A percentile compares a stretch with the other conserved stretches of the same genome.
phyloP scores from a whole-genome alignment of 2,888 invertebrate genomes.

The Brachylomia viminalis region DNA sequence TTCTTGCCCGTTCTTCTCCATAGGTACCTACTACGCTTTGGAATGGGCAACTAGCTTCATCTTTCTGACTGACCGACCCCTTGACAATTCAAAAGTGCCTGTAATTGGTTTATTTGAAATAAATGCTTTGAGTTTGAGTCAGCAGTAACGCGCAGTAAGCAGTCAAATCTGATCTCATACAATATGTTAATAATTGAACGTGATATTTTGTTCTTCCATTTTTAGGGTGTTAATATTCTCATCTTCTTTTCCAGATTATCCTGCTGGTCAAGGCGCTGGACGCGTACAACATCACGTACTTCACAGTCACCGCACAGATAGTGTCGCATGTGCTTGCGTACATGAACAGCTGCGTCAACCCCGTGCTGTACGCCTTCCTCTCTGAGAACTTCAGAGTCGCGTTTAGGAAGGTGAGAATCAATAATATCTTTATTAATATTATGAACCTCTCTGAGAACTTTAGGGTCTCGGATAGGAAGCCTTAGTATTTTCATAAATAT shows the following conservation, averaged over 20 bases:
- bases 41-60: no score
- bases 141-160: no score
- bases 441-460: not conserved
- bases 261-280: constrained; percentile 94
- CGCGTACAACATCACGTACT: constrained; percentile 92
- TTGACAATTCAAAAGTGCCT: no score
- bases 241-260: constrained; percentile 92
- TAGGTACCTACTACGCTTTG: no score
- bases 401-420: constrained; percentile 91
- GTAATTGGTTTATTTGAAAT: no score
- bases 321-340: constrained; percentile 96
- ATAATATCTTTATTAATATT: not conserved
- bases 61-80: no score
- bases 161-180: not conserved
- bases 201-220: not conserved
- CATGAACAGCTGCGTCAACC: constrained; percentile 98
- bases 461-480: no score
- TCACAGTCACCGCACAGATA: constrained; percentile 94
- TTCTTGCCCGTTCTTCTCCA: no score
- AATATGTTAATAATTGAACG: not conserved
- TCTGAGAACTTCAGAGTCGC: constrained; percentile 98
- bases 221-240: not conserved
- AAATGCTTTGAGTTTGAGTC: no score
- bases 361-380: constrained; percentile 97
- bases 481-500: not conserved